phyloP scores from a whole-genome alignment of 2,113 vertebrate species.

The Spermophilus dauricus region DNA sequence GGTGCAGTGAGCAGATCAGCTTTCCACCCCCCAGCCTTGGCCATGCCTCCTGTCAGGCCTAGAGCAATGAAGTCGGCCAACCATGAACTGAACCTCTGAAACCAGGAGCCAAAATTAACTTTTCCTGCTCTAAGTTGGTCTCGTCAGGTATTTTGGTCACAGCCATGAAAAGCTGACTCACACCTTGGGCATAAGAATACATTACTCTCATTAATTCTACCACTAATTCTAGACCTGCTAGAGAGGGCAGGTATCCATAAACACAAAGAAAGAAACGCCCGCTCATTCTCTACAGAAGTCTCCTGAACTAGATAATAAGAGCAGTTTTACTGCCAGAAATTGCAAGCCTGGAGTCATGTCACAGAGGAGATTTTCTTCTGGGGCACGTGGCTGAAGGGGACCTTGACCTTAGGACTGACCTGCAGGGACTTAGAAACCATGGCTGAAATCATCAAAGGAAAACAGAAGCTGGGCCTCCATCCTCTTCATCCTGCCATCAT shows the following conservation, averaged over 20 bases:
- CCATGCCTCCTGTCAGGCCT: no score
- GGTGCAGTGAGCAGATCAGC: no score
- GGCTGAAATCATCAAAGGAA: neutral
- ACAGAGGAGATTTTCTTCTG: neutral
- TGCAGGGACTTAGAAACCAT: neutral
- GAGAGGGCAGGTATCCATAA: conserved; percentile 1
- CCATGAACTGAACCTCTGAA: no score
- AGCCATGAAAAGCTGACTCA: no score
- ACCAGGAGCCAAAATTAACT: no score
- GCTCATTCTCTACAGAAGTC: conserved; percentile 67
- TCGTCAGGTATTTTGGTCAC: no score
- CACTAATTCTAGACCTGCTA: conserved; percentile 47
- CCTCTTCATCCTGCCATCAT: no score
- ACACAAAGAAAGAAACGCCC: neutral
- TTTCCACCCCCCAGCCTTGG: no score
- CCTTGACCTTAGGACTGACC: neutral
- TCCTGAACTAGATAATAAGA: conserved; percentile 47
- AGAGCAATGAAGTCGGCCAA: no score
- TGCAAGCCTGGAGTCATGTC: neutral
- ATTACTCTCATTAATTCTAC: conserved; percentile 75
- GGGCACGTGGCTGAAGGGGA: rapidly evolving
- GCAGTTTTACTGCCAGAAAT: conserved; percentile 61
- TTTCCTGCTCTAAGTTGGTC: no score
- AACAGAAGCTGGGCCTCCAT: neutral
- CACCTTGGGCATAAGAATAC: conserved; percentile 31